phyloP scores from a whole-genome alignment of 2,113 vertebrate genomes.

The Eptesicus fuscus region DNA sequence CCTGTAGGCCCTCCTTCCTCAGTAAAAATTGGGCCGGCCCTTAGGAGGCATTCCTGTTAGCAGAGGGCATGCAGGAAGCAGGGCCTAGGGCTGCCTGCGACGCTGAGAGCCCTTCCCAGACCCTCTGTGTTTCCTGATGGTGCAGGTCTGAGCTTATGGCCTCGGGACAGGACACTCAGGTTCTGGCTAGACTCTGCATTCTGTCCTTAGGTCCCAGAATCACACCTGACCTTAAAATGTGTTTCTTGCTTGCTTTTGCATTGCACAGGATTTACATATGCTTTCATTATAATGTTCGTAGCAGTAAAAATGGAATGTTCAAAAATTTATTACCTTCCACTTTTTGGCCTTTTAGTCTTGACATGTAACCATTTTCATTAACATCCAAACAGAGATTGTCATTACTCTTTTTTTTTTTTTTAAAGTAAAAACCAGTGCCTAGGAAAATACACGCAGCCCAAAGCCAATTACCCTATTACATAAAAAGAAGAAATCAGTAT shows the following conservation, averaged over 20 bases:
- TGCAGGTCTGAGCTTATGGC: background rate
- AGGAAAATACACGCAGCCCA: slow-evolving; percentile 53
- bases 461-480: slow-evolving; percentile 59
- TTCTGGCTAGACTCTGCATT: background rate
- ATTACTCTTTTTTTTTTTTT: background rate
- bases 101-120: no score
- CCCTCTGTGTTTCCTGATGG: background rate
- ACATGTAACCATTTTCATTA: slow-evolving; percentile 14
- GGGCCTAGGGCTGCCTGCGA: background rate
- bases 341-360: background rate
- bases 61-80: accelerated
- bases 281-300: slow-evolving; percentile 48
- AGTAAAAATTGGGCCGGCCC: background rate
- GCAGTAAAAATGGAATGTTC: background rate
- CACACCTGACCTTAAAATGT: background rate
- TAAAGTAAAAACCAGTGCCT: slow-evolving; percentile 59
- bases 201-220: background rate
- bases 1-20: background rate
- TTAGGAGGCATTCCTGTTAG: background rate
- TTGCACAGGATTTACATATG: slow-evolving; percentile 15
- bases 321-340: slow-evolving; percentile 42
- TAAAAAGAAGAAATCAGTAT: slow-evolving; percentile 27
- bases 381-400: slow-evolving; percentile 49
- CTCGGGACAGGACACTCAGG: background rate
- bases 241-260: slow-evolving; percentile 38